phyloP scores from a whole-genome alignment of 2,888 invertebrate genomes.

The Dione juno region DNA sequence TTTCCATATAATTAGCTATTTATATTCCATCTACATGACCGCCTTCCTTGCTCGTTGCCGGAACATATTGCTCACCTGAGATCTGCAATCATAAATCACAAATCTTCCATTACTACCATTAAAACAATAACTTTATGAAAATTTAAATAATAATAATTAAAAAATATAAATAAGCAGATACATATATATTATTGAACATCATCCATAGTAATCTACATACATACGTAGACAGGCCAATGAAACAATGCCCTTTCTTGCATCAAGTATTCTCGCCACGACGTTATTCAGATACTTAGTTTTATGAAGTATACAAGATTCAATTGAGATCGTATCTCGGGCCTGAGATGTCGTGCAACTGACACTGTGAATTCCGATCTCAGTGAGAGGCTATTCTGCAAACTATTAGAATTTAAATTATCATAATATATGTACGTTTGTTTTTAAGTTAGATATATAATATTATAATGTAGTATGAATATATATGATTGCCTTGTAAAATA shows the following conservation, averaged over 20 bases:
- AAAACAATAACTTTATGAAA: too few species aligned
- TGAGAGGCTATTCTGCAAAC: slow-evolving; percentile 35
- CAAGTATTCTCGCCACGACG: slow-evolving; percentile 33
- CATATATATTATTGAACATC: neutral
- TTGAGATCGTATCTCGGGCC: slow-evolving; percentile 45
- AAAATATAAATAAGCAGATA: neutral
- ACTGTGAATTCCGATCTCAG: slow-evolving; percentile 41
- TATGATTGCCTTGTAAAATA: too few species aligned
- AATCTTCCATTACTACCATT: too few species aligned
- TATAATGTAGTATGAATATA: too few species aligned
- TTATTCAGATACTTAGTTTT: slow-evolving; percentile 32
- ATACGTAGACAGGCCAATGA: slow-evolving; percentile 16
- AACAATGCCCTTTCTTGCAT: slow-evolving; percentile 41
- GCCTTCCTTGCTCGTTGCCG: too few species aligned
- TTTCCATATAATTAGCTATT: too few species aligned
- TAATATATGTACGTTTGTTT: too few species aligned
- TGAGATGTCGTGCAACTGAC: slow-evolving; percentile 42
- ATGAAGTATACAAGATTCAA: slow-evolving; percentile 41
- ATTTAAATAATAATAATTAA: too few species aligned
- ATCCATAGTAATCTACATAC: slow-evolving; percentile 15
- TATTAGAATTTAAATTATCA: neutral
- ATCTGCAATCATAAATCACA: too few species aligned
- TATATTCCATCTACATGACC: too few species aligned
- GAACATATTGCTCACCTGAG: too few species aligned
- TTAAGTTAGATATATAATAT: too few species aligned